Evolutionary conservation across 2,888 invertebrate genomes (phyloP).

Genomic region (Caenorhabditis plicata): DNA sequence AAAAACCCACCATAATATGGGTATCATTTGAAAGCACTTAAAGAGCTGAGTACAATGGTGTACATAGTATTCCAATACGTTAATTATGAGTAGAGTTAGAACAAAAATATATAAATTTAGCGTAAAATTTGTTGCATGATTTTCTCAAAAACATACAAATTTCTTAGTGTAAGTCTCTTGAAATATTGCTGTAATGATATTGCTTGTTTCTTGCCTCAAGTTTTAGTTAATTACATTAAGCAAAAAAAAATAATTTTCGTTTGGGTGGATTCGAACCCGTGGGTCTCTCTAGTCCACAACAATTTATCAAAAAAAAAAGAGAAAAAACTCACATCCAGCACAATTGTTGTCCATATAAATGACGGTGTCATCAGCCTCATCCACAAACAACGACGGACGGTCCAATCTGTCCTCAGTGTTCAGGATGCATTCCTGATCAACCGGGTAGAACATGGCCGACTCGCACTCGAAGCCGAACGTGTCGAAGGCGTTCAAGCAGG

Average conservation of each 20-base stretch:
- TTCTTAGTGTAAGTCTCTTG: too few relatives aligned
- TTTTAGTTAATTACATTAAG: not conserved
- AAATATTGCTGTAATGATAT: too few relatives aligned
- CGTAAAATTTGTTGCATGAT: too few relatives aligned
- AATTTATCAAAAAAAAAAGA: not conserved
- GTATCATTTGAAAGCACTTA: too few relatives aligned
- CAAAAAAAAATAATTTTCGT: not conserved
- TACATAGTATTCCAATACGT: too few relatives aligned
- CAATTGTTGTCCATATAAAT: constrained; percentile 66
- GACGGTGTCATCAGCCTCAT: constrained; percentile 64
- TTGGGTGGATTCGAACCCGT: not conserved
- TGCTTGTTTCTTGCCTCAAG: too few relatives aligned
- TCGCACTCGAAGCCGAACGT: constrained; percentile 65
- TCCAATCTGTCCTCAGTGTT: constrained; percentile 65
- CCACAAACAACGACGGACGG: constrained; percentile 63
- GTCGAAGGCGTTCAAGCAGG: constrained; percentile 63
- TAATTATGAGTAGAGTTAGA: too few relatives aligned
- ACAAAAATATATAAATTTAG: too few relatives aligned
- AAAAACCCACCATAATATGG: too few relatives aligned
- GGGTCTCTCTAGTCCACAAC: not conserved
- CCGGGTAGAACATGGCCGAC: constrained; percentile 65
- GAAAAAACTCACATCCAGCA: constrained; percentile 59
- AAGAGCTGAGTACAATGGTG: too few relatives aligned
- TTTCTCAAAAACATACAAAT: too few relatives aligned
- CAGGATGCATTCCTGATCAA: constrained; percentile 65